phyloP scores from a whole-genome alignment of 2,797 vertebrate genomes.

The Aldrovandia affinis region DNA sequence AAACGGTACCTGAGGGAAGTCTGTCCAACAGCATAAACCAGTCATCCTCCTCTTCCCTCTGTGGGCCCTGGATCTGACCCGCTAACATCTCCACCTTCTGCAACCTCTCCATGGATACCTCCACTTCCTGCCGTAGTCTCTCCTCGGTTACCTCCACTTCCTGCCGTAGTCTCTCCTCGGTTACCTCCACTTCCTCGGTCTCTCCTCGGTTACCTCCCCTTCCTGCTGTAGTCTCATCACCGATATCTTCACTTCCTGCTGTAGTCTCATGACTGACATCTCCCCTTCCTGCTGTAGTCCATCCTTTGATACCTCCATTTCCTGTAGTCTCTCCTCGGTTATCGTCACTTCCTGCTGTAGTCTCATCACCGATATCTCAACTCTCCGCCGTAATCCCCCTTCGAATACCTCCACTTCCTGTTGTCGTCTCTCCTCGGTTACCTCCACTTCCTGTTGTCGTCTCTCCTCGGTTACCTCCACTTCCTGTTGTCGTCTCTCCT shows the following conservation, averaged over 20 bases:
- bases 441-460: conserved; percentile 50
- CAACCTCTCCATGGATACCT: conserved; percentile 33
- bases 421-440: conserved; percentile 59
- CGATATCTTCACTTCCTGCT: conserved; percentile 27
- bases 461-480: conserved; percentile 43
- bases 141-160: conserved; percentile 64
- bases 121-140: conserved; percentile 54
- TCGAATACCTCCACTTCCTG: conserved; percentile 64
- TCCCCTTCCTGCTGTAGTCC: conserved; percentile 35
- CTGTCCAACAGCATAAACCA: conserved; percentile 55
- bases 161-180: conserved; percentile 60
- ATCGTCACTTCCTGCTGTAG: conserved; percentile 22
- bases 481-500: not conserved
- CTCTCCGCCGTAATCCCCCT: conserved; percentile 54
- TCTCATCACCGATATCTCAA: conserved; percentile 37
- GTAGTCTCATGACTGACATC: conserved; percentile 5
- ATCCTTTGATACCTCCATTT: conserved; percentile 38
- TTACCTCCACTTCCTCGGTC: conserved; percentile 46
- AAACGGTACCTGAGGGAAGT: not conserved
- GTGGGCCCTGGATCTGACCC: conserved; percentile 39
- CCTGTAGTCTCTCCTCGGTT: not conserved
- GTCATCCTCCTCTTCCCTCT: conserved; percentile 56
- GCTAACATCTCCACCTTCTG: conserved; percentile 30
- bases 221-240: not conserved
- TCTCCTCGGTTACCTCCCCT: conserved; percentile 43